Evolutionary conservation across 2,797 vertebrate species (phyloP).

Genomic region (Phaenicophaeus curvirostris): DNA sequence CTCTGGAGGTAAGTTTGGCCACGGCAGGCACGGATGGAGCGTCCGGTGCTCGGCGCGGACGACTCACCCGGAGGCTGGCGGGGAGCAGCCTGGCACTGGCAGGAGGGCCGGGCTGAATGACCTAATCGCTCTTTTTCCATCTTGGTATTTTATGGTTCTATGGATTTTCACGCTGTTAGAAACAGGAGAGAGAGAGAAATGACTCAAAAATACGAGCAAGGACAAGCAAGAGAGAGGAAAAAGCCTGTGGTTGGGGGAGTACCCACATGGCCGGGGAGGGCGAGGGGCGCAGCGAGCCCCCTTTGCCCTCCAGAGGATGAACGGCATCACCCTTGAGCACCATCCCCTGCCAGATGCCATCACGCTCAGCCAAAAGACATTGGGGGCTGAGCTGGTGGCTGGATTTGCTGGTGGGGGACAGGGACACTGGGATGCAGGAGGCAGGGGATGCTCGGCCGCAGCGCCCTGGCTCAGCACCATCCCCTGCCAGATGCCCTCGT

Average conservation of each 20-base stretch:
- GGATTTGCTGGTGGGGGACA: conserved; percentile 71
- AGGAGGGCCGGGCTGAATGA: not conserved
- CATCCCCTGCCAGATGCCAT: conserved; percentile 73
- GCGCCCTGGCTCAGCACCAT: rapidly evolving
- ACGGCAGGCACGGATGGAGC: not conserved
- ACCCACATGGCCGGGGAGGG: rapidly evolving
- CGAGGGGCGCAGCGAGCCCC: no score
- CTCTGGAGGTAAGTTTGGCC: not conserved
- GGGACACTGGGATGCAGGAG: conserved; percentile 65
- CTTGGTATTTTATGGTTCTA: not conserved
- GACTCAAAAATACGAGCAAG: not conserved
- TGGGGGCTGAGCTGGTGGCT: conserved; percentile 63
- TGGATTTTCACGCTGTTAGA: not conserved
- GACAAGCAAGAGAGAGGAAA: not conserved
- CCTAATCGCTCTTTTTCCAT: conserved; percentile 16
- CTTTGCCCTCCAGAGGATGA: no score
- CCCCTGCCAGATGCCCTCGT: no score
- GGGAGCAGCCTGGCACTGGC: not conserved
- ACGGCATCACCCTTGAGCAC: no score
- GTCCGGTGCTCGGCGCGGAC: not conserved
- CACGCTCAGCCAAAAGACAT: conserved; percentile 65
- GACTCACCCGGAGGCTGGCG: not conserved
- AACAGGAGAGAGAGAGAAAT: not conserved
- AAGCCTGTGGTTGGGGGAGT: rapidly evolving
- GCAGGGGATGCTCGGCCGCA: not conserved